Evolutionary conservation across 2,113 vertebrate genomes (phyloP).

Genomic region (Salminus brasiliensis): DNA sequence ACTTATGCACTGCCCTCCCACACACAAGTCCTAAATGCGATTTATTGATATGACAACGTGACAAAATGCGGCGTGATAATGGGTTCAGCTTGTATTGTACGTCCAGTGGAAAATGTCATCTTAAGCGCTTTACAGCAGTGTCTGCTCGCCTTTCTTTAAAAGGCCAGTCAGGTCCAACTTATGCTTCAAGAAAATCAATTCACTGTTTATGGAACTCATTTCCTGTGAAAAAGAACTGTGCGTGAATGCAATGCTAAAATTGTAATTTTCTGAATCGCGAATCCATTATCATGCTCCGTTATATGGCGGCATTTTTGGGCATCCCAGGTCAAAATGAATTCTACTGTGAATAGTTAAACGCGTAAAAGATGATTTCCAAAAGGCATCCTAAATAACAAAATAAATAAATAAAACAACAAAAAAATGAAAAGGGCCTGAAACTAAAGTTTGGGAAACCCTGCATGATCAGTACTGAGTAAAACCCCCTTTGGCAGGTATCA

Average conservation of each 20-base stretch:
- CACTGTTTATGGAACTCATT: neutral
- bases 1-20: neutral
- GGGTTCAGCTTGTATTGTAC: neutral
- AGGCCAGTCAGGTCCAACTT: neutral
- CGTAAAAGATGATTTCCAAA: too few relatives aligned
- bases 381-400: too few relatives aligned
- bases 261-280: neutral
- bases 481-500: too few relatives aligned
- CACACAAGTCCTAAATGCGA: neutral
- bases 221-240: neutral
- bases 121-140: neutral
- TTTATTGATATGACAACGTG: constrained; percentile 2
- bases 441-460: too few relatives aligned
- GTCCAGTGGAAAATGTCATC: neutral
- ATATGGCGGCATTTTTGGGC: too few relatives aligned
- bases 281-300: neutral
- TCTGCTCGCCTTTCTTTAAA: neutral
- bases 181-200: neutral
- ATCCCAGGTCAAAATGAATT: too few relatives aligned
- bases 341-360: too few relatives aligned
- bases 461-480: too few relatives aligned
- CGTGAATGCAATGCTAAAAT: neutral
- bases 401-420: too few relatives aligned
- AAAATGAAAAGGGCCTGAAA: too few relatives aligned
- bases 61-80: neutral